A percentile compares a stretch with the other conserved stretches of the same genome.
Conservation (phyloP, 2,113 vertebrate genomes). For the Cynoglossus semilaevis region DNA sequence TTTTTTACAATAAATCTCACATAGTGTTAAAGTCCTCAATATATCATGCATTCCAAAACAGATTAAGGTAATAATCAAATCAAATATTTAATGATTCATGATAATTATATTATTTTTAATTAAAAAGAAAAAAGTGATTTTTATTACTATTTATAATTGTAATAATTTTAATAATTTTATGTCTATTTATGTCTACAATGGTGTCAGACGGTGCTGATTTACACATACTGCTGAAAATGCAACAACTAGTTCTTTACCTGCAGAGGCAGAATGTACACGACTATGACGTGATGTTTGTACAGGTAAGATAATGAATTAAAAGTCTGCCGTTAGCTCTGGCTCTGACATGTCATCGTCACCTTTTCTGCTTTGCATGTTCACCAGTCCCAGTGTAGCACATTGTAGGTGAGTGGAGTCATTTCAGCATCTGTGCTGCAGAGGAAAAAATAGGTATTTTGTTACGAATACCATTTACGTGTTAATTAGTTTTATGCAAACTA, state of each 20-base stretch:
- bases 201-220: too few species aligned
- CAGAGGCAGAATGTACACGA: constrained; percentile 1
- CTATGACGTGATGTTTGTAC: constrained; percentile 18
- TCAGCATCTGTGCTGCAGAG: constrained; percentile 34
- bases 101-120: too few species aligned
- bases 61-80: too few species aligned
- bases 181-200: too few species aligned
- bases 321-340: constrained; percentile 52
- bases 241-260: constrained; percentile 18
- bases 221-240: too few species aligned
- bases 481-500: constrained; percentile 99
- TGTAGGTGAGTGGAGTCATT: constrained; percentile 42
- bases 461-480: constrained; percentile 84
- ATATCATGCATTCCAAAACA: too few species aligned
- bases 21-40: too few species aligned
- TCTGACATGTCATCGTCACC: constrained; percentile 59
- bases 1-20: too few species aligned
- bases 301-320: constrained; percentile 42
- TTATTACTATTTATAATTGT: too few species aligned
- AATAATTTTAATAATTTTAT: too few species aligned
- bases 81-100: too few species aligned
- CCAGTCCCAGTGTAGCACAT: constrained; percentile 54
- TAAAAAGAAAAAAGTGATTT: too few species aligned
- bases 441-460: constrained; percentile 82
- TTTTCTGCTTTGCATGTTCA: constrained; percentile 61